Evolutionary conservation across 2,888 invertebrate species (phyloP), one percentile per base, ranked within the genome.

Genomic region (Tyria jacobaeae): DNA sequence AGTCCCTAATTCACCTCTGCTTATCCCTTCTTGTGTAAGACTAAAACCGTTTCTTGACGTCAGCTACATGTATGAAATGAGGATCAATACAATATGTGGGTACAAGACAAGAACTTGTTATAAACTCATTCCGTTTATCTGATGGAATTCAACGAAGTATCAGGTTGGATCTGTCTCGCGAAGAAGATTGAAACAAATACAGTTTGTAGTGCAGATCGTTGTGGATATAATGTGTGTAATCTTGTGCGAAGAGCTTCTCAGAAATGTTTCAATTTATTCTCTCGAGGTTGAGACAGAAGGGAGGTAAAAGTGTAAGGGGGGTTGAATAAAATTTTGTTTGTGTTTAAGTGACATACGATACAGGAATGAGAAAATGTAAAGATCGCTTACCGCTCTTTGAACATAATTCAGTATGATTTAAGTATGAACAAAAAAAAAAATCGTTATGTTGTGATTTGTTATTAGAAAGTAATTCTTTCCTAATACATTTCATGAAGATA

Each of bases 221-320:
- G 37, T 35, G 44, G 55, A 54, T 49, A 27, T 50, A 50, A 50
- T 57, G 49, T 57, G 57, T 39, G 57, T 50, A 39, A 57, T 31
- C 37, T 41, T 27, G 59, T 52, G 37, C 35, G 25, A 41, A 44
- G 39, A 24, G 44, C 31, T 48, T 31, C 27, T 14, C 27, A 49
- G 70, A 70, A 10, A 68, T 66, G 71, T 65, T 68, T 64, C 71
- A 75, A 75, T 75, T 76, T 75, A 73, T 75, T 62, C 60, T 66
- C 52, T 62, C 60, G 58, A 61, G 66, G 66, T 68, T 66, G 62
- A 64, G 39, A 58, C 67, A 62, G 14, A 9, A 39, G 14, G 6
- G 14, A 58, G 51, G 24, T 27, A 21, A 4, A 51, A 41, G 51
- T 31, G 12, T n/a, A 34, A n/a, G 58, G 44, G 31, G 58, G 44